Evolutionary conservation across 2,888 invertebrate genomes (phyloP), one percentile per base, ranked within the genome.

Genomic region (Drepana falcataria): DNA sequence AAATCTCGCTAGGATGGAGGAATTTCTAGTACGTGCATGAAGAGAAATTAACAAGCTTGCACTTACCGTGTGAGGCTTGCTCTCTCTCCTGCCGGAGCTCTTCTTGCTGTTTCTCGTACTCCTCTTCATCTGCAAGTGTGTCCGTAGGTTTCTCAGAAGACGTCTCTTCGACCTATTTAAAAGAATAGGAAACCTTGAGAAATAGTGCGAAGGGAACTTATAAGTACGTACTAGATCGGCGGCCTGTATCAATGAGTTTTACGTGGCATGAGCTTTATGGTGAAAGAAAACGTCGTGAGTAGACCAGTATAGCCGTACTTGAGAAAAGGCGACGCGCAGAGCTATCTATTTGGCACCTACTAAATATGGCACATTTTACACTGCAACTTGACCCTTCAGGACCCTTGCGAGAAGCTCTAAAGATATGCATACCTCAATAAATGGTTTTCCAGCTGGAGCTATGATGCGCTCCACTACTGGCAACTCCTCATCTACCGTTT

Each of bases 61-160:
- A 87, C 89, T 90, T 71, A 91, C 91, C 77, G 66, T 89, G 85
- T 7, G 87, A 83, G 6, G 78, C 71, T 53, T 85, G 71, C 47
- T 80, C 86, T 55, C 82, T 77, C 60, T 88, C 81, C 40, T 73
- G 74, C 2, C 84, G 78, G 35, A 86, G 61, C 55, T 86, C 80
- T 56, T 88, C 87, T 59, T 91, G 91, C 3, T 77, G 77, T 57
- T 77, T 83, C 54, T 90, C 90, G 54, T 91, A 91, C 63, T 86
- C 88, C 54, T 89, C 89, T 58, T 91, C 91, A 9, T 90, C 90
- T 2, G 81, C 86, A 40, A 91, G 61, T 0, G 87, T 84, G 60
- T 90, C 83, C 37, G 80, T 73, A 0, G 87, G 86, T 49, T 77
- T 79, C 47, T 81, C 80, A 0, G 79, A 73, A 0, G 82, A 76